These are phyloP conservation scores for Tylochromis polylepis DNA, from an alignment of 2,113 vertebrate genomes.

Conservation along the genomic window DNA sequence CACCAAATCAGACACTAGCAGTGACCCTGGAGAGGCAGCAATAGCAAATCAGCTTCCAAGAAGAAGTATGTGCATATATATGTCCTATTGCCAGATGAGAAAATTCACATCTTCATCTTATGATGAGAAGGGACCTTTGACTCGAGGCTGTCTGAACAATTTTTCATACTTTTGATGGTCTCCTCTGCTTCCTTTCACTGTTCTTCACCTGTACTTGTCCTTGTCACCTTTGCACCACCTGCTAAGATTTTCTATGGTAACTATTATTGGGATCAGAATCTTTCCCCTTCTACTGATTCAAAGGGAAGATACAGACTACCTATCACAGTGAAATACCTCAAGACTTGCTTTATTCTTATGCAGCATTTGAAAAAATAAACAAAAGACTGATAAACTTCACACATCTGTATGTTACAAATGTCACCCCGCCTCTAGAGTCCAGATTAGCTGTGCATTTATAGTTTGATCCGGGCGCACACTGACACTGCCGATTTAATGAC, in stretches of 20 bases:
- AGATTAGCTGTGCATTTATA: not conserved
- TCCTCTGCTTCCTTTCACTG: not conserved
- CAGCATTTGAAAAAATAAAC: not conserved
- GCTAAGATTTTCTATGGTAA: not conserved
- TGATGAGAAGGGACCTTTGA: constrained; percentile 38
- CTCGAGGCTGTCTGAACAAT: constrained; percentile 14
- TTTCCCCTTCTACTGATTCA: not conserved
- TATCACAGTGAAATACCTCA: not conserved
- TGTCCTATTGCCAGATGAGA: not conserved
- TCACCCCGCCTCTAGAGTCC: not conserved
- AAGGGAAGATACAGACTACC: not conserved
- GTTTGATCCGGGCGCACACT: not conserved
- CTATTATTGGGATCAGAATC: not conserved
- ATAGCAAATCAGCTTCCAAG: constrained; percentile 58
- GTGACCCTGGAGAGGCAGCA: constrained; percentile 55
- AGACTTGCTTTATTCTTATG: not conserved
- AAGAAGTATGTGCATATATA: not conserved
- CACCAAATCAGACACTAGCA: constrained; percentile 51
- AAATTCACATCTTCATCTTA: constrained; percentile 11
- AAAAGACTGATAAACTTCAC: not conserved
- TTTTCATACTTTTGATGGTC: constrained; percentile 8
- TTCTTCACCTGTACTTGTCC: not conserved
- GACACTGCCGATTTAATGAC: not conserved
- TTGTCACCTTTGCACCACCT: not conserved
- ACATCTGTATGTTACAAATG: not conserved